Conservation (phyloP, 2,113 vertebrate species). For the rabbit (Oryctolagus cuniculus) region DNA sequence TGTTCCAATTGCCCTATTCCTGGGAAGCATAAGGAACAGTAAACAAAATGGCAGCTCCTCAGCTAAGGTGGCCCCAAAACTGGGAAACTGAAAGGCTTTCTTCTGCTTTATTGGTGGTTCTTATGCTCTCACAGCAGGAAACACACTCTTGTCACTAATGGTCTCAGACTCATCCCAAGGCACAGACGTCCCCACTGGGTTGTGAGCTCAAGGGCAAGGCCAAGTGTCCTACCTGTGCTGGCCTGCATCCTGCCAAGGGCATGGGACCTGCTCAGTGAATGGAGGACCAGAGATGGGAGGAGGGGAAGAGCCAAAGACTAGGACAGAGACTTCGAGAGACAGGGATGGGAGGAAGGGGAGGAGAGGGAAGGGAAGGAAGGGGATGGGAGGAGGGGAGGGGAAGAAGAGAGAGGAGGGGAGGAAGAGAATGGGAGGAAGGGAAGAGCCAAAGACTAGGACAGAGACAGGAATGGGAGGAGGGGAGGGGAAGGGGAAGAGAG, state of each 20-base stretch:
- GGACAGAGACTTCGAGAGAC: background rate
- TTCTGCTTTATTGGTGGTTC: background rate
- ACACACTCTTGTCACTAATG: background rate
- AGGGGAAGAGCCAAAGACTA: background rate
- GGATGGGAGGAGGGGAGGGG: fast-evolving
- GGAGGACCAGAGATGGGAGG: background rate
- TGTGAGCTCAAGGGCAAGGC: background rate
- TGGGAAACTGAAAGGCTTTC: background rate
- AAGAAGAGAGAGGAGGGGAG: fast-evolving
- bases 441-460: too few relatives aligned
- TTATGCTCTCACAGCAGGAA: background rate
- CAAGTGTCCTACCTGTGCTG: background rate
- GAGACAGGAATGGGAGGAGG: fast-evolving
- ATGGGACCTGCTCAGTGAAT: background rate
- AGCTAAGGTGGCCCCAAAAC: background rate
- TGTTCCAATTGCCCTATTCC: background rate
- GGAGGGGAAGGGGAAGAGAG: fast-evolving
- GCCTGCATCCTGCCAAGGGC: background rate
- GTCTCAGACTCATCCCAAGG: background rate
- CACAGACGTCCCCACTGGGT: background rate
- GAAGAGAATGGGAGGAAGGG: fast-evolving
- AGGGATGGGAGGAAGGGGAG: too few relatives aligned
- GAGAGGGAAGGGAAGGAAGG: fast-evolving
- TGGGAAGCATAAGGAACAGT: background rate
- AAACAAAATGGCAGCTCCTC: background rate